Base-by-base conservation (phyloP, 2,797 vertebrate species). In the Notoglanidium macrostoma region DNA sequence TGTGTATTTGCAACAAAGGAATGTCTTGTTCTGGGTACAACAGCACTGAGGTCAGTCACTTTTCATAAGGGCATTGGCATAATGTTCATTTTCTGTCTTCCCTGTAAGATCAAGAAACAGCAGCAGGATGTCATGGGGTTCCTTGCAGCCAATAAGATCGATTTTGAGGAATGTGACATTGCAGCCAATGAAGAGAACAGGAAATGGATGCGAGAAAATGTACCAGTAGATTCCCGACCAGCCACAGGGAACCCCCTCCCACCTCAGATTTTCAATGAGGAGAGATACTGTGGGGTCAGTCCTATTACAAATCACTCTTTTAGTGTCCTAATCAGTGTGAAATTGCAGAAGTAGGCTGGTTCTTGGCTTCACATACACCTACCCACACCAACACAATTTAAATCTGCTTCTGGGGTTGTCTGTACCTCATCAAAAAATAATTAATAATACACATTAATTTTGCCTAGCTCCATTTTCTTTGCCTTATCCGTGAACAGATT, bases 151-250 rank as follows among this genome's bases (percentile, higher is more conserved):
- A 98, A 98, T 93, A 99, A 98, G 94, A 99, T 99, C 0, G 96
- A 96, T 68, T 99, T 95, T 87, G 97, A 99, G 94, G 98, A 98
- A 93, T 98, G 97, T 87, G 98, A 99, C 92, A 99, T 99, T 2
- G 98, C 98, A 0, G 97, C 97, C 90, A 96, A 97, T 0, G 98
- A 99, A 92, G 97, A 95, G 89, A 98, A 98, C 93, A 95, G 97
- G 89, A 98, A 97, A 90, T 99, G 97, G 97, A 99, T 99, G 98
- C 95, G 98, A 12, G 98, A 98, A 95, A 98, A 99, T 0, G 95
- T 99, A 79, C 98, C 98, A 0, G 97, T 97, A 84, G 95, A 97
- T 84, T 96, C 92, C 72, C 93, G 97, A 86, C 98, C 98, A 0
- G 85, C 96, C 0, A 95, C 94, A 0, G 98, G 98, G 76, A 97